Conservation (phyloP, 2,888 invertebrate species). For the Ormyrus thymus region DNA sequence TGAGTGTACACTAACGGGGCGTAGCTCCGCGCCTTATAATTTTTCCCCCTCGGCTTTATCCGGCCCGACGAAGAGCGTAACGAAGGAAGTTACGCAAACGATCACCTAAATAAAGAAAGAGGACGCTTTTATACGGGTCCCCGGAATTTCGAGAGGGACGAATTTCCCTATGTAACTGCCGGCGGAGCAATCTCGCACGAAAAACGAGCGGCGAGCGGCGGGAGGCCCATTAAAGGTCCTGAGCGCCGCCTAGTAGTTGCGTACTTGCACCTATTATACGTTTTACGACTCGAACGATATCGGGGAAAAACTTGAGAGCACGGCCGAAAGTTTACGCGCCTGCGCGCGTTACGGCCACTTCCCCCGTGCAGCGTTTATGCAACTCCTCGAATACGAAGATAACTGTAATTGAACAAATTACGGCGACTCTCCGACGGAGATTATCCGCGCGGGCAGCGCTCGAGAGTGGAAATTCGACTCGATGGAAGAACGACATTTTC, state of each 20-base stretch:
- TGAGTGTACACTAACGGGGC: constrained; percentile 10
- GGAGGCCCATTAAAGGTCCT: neutral
- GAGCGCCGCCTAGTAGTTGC: constrained; percentile 1
- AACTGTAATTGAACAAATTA: constrained; percentile 22
- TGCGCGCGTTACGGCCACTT: constrained; percentile 17
- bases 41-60: neutral
- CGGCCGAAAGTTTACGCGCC: constrained; percentile 10
- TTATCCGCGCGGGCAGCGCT: no score
- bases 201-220: constrained; percentile 5
- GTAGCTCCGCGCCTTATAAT: neutral
- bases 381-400: constrained; percentile 10
- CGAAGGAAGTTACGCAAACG: constrained; percentile 22
- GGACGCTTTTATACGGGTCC: neutral
- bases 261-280: neutral
- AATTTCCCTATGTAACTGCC: no score
- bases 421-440: neutral
- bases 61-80: constrained; percentile 4
- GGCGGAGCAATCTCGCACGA: neutral
- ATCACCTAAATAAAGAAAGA: constrained; percentile 17
- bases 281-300: constrained; percentile 8
- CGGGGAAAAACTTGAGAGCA: constrained; percentile 7
- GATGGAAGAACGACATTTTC: no score
- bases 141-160: constrained; percentile 2
- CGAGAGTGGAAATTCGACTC: no score
- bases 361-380: constrained; percentile 7